A percentile compares a stretch with the other conserved stretches of the same genome.
These are phyloP conservation scores for Anarhynchus alexandrinus DNA, from an alignment of 2,113 vertebrate species.

Conservation along the genomic window DNA sequence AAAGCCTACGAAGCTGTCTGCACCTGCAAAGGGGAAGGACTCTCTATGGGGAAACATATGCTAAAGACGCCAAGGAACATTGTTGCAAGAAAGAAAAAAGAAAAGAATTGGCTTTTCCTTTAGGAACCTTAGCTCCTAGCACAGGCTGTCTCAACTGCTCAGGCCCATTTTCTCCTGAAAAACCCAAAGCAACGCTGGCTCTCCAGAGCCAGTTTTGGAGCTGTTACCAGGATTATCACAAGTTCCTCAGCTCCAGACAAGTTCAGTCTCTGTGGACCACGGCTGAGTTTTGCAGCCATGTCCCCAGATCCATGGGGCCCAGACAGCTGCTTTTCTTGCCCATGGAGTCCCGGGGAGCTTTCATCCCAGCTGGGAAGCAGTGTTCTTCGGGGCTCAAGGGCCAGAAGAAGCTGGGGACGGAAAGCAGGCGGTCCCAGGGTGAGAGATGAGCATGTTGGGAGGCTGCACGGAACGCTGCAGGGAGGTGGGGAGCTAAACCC, in stretches of 20 bases:
- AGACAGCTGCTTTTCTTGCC: neutral
- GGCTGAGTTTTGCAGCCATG: neutral
- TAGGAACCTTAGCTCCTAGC: neutral
- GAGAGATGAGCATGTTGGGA: neutral
- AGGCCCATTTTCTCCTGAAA: neutral
- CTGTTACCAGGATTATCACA: neutral
- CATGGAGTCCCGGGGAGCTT: fast-evolving
- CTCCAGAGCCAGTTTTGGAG: neutral
- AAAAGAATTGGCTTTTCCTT: neutral
- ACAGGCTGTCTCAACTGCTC: neutral
- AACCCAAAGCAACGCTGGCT: fast-evolving
- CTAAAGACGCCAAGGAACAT: neutral
- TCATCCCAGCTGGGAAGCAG: neutral
- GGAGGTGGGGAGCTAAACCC: neutral
- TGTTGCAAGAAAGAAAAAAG: neutral
- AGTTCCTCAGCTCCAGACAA: neutral
- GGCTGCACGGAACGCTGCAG: neutral
- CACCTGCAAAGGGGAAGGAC: neutral
- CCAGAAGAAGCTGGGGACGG: neutral
- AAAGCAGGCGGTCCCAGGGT: neutral
- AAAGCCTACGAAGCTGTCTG: neutral
- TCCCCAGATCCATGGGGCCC: neutral
- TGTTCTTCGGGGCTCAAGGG: neutral
- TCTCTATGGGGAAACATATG: neutral
- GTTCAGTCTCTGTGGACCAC: neutral